phyloP scores from a whole-genome alignment of 1,140 invertebrate genomes.

The Papilio machaon region DNA sequence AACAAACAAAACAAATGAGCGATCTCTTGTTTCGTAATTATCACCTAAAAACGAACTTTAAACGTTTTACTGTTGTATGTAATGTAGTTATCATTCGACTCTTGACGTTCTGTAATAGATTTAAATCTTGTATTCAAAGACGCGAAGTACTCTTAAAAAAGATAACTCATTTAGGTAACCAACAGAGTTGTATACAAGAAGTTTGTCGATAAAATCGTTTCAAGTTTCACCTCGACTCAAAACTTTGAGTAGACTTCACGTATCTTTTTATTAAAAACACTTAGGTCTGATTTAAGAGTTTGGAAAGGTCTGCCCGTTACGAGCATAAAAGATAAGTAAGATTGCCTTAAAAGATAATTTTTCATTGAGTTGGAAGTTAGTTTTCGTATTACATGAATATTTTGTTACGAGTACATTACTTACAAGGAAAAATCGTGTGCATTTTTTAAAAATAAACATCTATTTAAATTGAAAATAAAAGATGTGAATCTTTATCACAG shows the following conservation, averaged over 20 bases:
- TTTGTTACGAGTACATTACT: too few relatives aligned
- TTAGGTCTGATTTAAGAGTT: constrained; percentile 22
- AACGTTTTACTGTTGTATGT: too few relatives aligned
- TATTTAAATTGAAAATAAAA: too few relatives aligned
- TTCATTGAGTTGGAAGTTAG: not conserved
- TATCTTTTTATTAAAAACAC: constrained; percentile 22
- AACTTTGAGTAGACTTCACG: constrained; percentile 23
- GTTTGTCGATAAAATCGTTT: constrained; percentile 17
- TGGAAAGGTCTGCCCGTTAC: not conserved
- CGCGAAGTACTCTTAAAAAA: not conserved
- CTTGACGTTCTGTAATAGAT: not conserved
- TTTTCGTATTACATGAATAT: too few relatives aligned
- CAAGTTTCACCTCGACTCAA: constrained; percentile 11
- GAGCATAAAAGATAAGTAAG: constrained; percentile 2
- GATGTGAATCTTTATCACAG: too few relatives aligned
- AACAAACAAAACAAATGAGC: too few relatives aligned
- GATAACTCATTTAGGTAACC: not conserved
- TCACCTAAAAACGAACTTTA: too few relatives aligned
- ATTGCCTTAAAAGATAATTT: constrained; percentile 6
- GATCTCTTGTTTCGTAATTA: too few relatives aligned
- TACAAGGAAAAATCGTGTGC: too few relatives aligned
- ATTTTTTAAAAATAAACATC: too few relatives aligned
- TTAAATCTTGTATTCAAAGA: not conserved
- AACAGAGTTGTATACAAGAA: not conserved
- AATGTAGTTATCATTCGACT: too few relatives aligned